phyloP scores from a whole-genome alignment of 1,140 invertebrate species.

The honey bee (Apis mellifera) region DNA sequence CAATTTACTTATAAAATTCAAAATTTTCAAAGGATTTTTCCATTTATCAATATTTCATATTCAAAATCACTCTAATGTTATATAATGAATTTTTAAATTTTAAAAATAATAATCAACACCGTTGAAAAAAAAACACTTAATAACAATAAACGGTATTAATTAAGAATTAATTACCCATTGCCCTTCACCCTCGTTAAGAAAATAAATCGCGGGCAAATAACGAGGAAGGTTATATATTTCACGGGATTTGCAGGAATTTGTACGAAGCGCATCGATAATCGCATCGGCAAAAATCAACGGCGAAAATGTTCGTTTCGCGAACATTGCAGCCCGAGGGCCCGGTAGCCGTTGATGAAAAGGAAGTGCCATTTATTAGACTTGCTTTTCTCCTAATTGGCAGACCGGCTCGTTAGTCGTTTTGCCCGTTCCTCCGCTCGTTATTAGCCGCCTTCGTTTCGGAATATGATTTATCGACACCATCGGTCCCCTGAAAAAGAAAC shows the following conservation, averaged over 20 bases:
- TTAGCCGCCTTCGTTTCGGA: constrained; percentile 36
- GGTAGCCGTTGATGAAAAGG: neutral
- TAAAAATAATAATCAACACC: too few species aligned
- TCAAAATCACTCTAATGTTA: too few species aligned
- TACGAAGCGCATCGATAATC: neutral
- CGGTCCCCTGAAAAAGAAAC: constrained; percentile 1
- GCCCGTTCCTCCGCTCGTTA: constrained; percentile 28
- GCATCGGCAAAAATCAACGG: neutral
- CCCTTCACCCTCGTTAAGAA: neutral
- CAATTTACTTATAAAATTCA: too few species aligned
- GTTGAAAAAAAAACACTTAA: too few species aligned
- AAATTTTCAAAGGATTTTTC: too few species aligned
- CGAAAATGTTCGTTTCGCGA: neutral
- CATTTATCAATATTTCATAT: too few species aligned
- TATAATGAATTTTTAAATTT: too few species aligned
- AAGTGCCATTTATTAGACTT: constrained; percentile 41
- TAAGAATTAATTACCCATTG: neutral
- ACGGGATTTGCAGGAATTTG: neutral
- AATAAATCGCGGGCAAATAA: neutral
- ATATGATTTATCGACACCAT: constrained; percentile 39
- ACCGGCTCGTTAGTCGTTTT: constrained; percentile 37
- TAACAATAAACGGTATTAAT: too few species aligned
- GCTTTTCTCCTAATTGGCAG: constrained; percentile 40
- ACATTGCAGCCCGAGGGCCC: neutral
- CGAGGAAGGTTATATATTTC: constrained; percentile 6